phyloP scores from a whole-genome alignment of 2,888 invertebrate species.

The Dastarcus helophoroides region DNA sequence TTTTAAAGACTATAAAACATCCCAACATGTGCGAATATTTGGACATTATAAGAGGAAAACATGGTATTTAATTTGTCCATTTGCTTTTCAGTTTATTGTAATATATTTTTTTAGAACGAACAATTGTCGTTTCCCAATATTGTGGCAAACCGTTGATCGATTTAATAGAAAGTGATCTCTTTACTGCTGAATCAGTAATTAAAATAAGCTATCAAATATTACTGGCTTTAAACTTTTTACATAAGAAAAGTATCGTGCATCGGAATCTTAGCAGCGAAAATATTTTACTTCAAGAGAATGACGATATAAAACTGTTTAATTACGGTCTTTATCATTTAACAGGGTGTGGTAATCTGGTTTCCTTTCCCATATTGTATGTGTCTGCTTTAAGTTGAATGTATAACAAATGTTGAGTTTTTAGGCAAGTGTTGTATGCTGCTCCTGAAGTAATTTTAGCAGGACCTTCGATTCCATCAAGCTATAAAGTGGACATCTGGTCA shows the following conservation, averaged over 20 bases:
- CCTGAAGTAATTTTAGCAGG: slow-evolving; percentile 68
- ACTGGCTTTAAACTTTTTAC: slow-evolving; percentile 59
- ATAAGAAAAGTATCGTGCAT: slow-evolving; percentile 61
- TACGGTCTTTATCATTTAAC: slow-evolving; percentile 93
- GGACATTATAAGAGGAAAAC: slow-evolving; percentile 85
- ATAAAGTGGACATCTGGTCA: slow-evolving; percentile 87
- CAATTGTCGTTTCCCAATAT: slow-evolving; percentile 73
- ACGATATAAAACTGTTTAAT: slow-evolving; percentile 75
- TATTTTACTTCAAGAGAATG: slow-evolving; percentile 61
- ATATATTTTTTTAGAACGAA: slow-evolving; percentile 50
- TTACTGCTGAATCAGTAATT: slow-evolving; percentile 42
- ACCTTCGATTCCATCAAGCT: slow-evolving; percentile 42
- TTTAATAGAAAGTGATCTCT: slow-evolving; percentile 38
- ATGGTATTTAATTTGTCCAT: slow-evolving; percentile 50
- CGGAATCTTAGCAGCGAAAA: slow-evolving; percentile 74
- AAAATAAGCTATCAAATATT: slow-evolving; percentile 64
- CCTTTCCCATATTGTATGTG: slow-evolving; percentile 76
- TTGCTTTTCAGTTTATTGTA: slow-evolving; percentile 3
- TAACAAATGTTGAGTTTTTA: slow-evolving; percentile 29
- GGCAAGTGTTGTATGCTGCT: slow-evolving; percentile 66
- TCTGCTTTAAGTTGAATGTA: background rate
- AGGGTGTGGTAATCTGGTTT: slow-evolving; percentile 70
- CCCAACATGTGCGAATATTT: slow-evolving; percentile 79
- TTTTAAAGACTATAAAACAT: slow-evolving; percentile 66
- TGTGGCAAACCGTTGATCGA: slow-evolving; percentile 52